A percentile compares a stretch with the other conserved stretches of the same genome.
phyloP scores from a whole-genome alignment of 1,140 invertebrate genomes.

The Zaprionus gabonicus region DNA sequence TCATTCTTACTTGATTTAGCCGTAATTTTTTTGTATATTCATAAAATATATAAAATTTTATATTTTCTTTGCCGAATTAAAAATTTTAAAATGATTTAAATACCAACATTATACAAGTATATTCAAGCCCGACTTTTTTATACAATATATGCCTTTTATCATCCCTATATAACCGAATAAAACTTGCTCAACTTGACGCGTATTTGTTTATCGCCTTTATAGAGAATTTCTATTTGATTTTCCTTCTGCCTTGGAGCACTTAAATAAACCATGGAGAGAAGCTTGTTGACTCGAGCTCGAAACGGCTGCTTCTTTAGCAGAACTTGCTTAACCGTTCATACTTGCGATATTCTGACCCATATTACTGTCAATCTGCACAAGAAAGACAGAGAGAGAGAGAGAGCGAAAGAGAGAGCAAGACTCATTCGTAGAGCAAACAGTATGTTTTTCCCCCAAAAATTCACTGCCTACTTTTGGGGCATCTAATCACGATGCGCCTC shows the following conservation, averaged over 20 bases:
- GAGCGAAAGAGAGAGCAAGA: not conserved
- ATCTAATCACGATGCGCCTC: constrained; percentile 60
- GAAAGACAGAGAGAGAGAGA: not conserved
- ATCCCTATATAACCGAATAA: not conserved
- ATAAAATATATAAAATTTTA: no score
- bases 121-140: not conserved
- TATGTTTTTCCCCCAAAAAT: constrained; percentile 58
- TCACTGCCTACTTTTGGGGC: constrained; percentile 69
- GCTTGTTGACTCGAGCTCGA: constrained; percentile 30
- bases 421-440: constrained; percentile 9
- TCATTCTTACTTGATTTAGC: no score
- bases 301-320: constrained; percentile 3
- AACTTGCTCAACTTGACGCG: not conserved
- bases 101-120: no score
- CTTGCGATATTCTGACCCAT: constrained; percentile 14
- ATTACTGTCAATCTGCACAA: constrained; percentile 1
- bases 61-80: no score
- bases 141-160: no score
- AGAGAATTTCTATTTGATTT: constrained; percentile 14
- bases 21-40: no score
- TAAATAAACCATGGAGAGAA: constrained; percentile 20
- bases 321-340: constrained; percentile 36
- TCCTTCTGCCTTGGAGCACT: constrained; percentile 20
- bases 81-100: no score
- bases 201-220: not conserved